Evolutionary conservation across 2,113 vertebrate species (phyloP).

Genomic region (Hemiscyllium ocellatum): DNA sequence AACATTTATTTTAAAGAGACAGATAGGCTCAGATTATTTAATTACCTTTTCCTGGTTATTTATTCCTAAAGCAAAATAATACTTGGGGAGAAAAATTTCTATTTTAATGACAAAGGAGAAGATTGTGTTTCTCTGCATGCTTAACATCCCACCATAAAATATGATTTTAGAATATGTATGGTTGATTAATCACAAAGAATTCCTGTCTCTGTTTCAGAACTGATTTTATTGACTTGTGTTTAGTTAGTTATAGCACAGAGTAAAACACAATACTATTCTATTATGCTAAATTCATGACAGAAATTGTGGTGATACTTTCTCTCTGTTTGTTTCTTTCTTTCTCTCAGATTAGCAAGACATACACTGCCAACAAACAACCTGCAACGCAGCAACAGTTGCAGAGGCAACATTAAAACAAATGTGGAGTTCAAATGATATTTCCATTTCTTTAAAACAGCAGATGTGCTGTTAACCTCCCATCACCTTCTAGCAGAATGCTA

Average conservation of each 20-base stretch:
- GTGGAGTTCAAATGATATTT: background rate
- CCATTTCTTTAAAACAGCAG: slow-evolving; percentile 12
- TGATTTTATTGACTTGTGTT: background rate
- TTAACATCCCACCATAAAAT: background rate
- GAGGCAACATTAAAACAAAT: slow-evolving; percentile 24
- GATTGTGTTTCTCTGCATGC: background rate
- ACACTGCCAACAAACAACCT: background rate
- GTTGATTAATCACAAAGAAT: background rate
- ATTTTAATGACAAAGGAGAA: background rate
- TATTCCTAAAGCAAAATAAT: background rate
- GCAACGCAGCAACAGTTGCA: background rate
- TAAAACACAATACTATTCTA: background rate
- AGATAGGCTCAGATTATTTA: background rate
- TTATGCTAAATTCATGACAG: background rate
- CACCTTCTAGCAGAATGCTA: slow-evolving; percentile 27
- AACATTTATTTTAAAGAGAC: background rate
- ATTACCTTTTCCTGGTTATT: background rate
- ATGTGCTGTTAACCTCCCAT: slow-evolving; percentile 22
- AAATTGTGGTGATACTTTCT: background rate
- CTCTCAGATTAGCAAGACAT: background rate
- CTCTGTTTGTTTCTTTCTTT: background rate
- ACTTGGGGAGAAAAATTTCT: background rate
- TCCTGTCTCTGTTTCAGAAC: background rate
- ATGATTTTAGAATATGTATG: background rate
- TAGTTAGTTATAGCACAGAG: background rate